These are phyloP conservation scores for Iselma pallidipennis DNA, from an alignment of 2,888 invertebrate genomes.

Conservation along the genomic window DNA sequence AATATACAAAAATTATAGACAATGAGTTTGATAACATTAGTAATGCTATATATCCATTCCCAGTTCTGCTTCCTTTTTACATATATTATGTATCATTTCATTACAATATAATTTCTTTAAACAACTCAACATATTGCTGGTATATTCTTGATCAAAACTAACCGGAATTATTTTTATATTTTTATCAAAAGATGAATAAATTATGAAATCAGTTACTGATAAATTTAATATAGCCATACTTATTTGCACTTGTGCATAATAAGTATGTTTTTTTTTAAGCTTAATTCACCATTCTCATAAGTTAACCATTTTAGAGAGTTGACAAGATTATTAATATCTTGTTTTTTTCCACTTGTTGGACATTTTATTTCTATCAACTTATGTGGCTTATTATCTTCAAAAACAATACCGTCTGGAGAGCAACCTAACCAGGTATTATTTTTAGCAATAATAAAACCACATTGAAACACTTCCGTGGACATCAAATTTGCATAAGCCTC, in stretches of 20 bases:
- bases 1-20: not conserved
- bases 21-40: not conserved
- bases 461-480: constrained; percentile 23
- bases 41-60: not conserved
- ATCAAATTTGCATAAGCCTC: not conserved
- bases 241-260: constrained; percentile 2
- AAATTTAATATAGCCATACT: constrained; percentile 1
- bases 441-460: constrained; percentile 28
- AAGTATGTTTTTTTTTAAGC: not conserved
- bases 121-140: not conserved
- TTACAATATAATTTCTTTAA: not conserved
- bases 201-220: not conserved
- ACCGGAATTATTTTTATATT: not conserved
- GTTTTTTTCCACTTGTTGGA: constrained; percentile 28
- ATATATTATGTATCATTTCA: constrained; percentile 4
- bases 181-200: constrained; percentile 1
- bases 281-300: not conserved
- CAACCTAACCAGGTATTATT: constrained; percentile 34
- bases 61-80: not conserved
- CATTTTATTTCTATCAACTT: constrained; percentile 39
- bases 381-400: constrained; percentile 26
- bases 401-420: constrained; percentile 35
- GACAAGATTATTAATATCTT: not conserved
- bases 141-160: not conserved
- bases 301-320: not conserved